Conservation (phyloP, 2,888 invertebrate species). For the Hofmannophila pseudospretella region DNA sequence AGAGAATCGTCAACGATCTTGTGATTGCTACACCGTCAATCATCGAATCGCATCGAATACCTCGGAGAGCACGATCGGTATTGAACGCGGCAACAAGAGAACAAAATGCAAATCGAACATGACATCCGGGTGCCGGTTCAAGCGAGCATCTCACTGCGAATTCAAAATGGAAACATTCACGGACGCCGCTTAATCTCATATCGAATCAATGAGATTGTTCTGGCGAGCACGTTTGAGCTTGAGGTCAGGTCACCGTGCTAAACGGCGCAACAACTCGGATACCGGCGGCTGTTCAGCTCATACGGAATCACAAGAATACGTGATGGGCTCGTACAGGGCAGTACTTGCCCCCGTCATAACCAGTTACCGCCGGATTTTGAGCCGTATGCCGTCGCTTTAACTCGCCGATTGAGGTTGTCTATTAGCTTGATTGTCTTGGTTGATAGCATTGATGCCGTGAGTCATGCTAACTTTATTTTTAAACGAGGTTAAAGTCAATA, state of each 20-base stretch:
- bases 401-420: conserved; percentile 27
- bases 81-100: conserved; percentile 52
- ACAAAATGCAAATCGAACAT: conserved; percentile 61
- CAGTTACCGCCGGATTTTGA: conserved; percentile 28
- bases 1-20: conserved; percentile 15
- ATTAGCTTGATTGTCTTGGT: conserved; percentile 30
- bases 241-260: conserved; percentile 62
- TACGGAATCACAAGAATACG: conserved; percentile 31
- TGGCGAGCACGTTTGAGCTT: conserved; percentile 43
- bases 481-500: conserved; percentile 46
- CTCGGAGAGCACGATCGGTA: conserved; percentile 40
- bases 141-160: conserved; percentile 51
- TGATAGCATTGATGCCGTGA: conserved; percentile 27
- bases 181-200: conserved; percentile 61
- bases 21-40: conserved; percentile 41
- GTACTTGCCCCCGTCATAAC: conserved; percentile 27
- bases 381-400: conserved; percentile 27
- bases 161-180: conserved; percentile 65
- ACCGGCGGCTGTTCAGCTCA: conserved; percentile 19
- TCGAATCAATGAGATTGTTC: conserved; percentile 65
- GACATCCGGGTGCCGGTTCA: conserved; percentile 73
- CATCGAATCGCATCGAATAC: conserved; percentile 38
- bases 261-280: conserved; percentile 56
- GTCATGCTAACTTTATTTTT: conserved; percentile 43
- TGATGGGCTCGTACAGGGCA: conserved; percentile 24